Percentiles rank a stretch among this genome's conserved stretches.
Conservation (phyloP, 64 coral and sea anemone species). For the Hydrozoanthus tunicans region DNA sequence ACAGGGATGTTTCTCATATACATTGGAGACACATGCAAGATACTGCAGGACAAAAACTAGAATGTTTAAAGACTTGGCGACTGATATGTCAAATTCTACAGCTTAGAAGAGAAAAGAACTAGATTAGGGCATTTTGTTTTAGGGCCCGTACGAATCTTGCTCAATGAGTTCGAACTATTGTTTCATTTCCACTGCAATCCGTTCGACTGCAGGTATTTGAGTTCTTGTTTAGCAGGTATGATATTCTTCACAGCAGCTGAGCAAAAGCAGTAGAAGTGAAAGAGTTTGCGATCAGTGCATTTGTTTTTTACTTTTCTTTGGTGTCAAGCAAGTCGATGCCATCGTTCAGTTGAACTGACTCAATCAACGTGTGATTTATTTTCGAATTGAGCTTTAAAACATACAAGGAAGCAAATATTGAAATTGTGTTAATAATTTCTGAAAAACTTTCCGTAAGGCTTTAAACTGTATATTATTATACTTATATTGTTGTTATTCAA, state of each 20-base stretch:
- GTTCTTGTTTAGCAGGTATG: neutral
- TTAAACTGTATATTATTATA: no score
- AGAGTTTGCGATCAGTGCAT: no score
- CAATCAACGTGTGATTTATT: no score
- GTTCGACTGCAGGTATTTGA: slow-evolving; percentile 1
- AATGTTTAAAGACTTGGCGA: neutral
- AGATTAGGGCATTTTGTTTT: neutral
- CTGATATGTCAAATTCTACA: neutral
- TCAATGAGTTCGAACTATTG: neutral
- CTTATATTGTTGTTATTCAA: no score
- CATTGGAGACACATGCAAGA: neutral
- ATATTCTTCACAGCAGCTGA: neutral
- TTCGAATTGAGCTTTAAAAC: no score
- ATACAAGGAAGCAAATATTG: no score
- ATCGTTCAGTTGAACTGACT: no score
- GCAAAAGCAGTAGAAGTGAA: no score
- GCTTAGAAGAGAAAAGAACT: neutral
- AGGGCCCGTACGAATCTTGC: neutral
- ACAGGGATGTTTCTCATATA: neutral
- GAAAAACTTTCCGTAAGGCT: no score
- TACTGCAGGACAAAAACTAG: neutral
- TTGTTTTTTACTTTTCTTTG: no score
- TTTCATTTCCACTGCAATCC: neutral
- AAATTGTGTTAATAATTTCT: no score
- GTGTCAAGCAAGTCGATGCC: no score